These are phyloP conservation scores for Drosophila teissieri DNA, from an alignment of 1,140 invertebrate species.

Conservation along the genomic window DNA sequence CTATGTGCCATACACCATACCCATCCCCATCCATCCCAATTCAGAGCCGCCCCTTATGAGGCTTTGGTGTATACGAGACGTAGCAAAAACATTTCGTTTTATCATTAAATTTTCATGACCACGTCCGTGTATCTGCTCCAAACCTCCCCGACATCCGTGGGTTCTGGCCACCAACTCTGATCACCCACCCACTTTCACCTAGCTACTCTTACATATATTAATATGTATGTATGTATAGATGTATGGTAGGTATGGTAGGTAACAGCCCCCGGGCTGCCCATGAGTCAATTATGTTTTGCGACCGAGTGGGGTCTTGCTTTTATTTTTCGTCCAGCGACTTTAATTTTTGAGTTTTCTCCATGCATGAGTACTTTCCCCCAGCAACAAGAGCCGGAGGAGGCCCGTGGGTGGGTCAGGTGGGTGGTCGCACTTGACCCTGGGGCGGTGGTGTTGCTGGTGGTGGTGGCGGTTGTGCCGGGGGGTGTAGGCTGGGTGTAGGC, in stretches of 20 bases:
- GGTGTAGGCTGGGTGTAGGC: background rate
- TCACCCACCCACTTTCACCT: slow-evolving; percentile 17
- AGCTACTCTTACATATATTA: slow-evolving; percentile 1
- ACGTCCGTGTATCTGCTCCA: slow-evolving; percentile 50
- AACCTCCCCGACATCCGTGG: slow-evolving; percentile 35
- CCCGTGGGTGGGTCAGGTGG: slow-evolving; percentile 54
- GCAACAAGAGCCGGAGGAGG: slow-evolving; percentile 32
- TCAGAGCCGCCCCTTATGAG: slow-evolving; percentile 23
- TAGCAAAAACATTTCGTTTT: slow-evolving; percentile 80
- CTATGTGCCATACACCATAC: background rate
- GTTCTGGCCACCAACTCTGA: slow-evolving; percentile 26
- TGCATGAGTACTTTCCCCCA: slow-evolving; percentile 40
- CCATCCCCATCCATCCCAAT: background rate
- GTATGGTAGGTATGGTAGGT: slow-evolving; percentile 2
- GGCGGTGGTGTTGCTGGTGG: slow-evolving; percentile 13
- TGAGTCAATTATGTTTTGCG: slow-evolving; percentile 74
- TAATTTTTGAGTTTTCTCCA: slow-evolving; percentile 66
- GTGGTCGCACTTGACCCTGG: slow-evolving; percentile 71
- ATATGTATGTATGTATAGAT: background rate
- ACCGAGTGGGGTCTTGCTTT: slow-evolving; percentile 35
- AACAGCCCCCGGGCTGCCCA: slow-evolving; percentile 45
- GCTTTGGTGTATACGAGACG: slow-evolving; percentile 57
- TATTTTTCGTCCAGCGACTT: slow-evolving; percentile 68
- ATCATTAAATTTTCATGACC: slow-evolving; percentile 83
- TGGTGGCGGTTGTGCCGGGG: background rate